These are phyloP conservation scores for Aphelinus certus DNA, from an alignment of 1,140 invertebrate species.

Conservation along the genomic window DNA sequence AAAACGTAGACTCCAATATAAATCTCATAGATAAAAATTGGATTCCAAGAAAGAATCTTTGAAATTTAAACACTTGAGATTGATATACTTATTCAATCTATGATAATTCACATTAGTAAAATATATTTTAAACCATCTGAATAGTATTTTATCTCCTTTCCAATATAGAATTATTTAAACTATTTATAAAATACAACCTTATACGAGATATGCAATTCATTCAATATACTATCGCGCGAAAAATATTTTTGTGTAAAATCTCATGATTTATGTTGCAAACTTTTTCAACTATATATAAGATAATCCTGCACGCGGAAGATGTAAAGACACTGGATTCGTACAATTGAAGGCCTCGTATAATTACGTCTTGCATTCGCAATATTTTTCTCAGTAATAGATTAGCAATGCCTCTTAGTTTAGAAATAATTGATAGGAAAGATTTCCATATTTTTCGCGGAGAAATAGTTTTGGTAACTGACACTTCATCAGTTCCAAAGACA, in stretches of 20 bases:
- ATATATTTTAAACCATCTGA: neutral
- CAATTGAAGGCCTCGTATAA: conserved; percentile 36
- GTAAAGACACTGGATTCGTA: conserved; percentile 30
- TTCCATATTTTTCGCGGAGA: too few relatives aligned
- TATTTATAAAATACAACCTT: conserved; percentile 38
- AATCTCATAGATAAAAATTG: too few relatives aligned
- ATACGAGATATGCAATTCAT: conserved; percentile 37
- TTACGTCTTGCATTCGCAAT: neutral
- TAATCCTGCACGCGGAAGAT: conserved; percentile 19
- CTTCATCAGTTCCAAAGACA: too few relatives aligned
- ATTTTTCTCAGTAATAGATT: too few relatives aligned
- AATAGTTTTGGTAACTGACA: too few relatives aligned
- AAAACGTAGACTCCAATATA: neutral
- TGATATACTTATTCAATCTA: too few relatives aligned
- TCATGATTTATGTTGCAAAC: conserved; percentile 2
- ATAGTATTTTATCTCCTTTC: conserved; percentile 11
- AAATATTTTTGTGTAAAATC: neutral
- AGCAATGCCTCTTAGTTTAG: too few relatives aligned
- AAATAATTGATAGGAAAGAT: too few relatives aligned
- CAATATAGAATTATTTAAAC: conserved; percentile 17
- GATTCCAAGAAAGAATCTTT: too few relatives aligned
- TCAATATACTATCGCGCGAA: conserved; percentile 12
- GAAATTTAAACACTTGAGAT: too few relatives aligned
- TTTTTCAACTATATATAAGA: conserved; percentile 20
- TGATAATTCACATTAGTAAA: too few relatives aligned